Evolutionary conservation across 1,140 invertebrate species (phyloP), one percentile per base, ranked within the genome.

Genomic region (Onthophagus taurus): DNA sequence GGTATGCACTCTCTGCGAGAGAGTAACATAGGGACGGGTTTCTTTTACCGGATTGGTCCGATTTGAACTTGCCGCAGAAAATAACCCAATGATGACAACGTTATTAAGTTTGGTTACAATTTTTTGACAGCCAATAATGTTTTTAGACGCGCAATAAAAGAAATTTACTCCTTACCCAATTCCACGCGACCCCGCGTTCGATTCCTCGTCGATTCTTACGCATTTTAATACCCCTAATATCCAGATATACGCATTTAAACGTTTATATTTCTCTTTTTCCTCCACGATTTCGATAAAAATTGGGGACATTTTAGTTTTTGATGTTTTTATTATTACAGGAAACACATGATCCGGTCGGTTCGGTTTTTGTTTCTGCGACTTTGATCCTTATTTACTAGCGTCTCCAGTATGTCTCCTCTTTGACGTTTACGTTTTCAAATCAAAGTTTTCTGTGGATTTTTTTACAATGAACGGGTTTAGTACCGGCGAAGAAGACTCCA

Each of bases 401-500:
- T n/a, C n/a, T n/a, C n/a, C n/a, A n/a, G n/a, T n/a, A n/a, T 18
- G 20, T 12, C 18, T 21, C 24, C 20, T 21, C n/a, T n/a, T n/a
- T n/a, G n/a, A n/a, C n/a, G n/a, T n/a, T n/a, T n/a, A n/a, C n/a
- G n/a, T n/a, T n/a, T 18, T n/a, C 31, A 37, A 37, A n/a, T 37
- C 19, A 12, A 12, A 21, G 35, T 37, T 37, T 37, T 12, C 20
- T 37, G 38, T 41, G 19, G 11, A n/a, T 13, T 6, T 24, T 18
- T 21, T 21, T 31, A 48, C 36, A 47, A 78, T 78, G 72, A 89
- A 89, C 75, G 87, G 87, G 57, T 88, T 89, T 65, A 90, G 85
- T 64, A 87, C 86, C 58, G 86, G 85, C 52, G 88, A 90, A 70
- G 86, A 89, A 70, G 85, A 89, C 69, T 88, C 85, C 39, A 70